phyloP scores from a whole-genome alignment of 2,113 vertebrate species.

The Progne subis region DNA sequence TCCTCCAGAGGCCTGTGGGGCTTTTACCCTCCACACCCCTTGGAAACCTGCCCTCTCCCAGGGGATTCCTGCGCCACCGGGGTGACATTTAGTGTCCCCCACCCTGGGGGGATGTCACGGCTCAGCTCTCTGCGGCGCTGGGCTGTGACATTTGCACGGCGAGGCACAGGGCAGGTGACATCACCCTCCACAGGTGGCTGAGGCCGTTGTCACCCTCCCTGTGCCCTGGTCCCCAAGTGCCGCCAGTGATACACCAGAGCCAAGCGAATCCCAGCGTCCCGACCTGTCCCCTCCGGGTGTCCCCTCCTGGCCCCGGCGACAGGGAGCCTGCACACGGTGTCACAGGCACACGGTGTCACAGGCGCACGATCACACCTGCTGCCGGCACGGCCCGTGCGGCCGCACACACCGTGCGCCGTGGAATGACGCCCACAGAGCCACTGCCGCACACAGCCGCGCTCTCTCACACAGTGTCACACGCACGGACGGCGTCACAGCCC shows the following conservation, averaged over 20 bases:
- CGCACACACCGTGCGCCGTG: no score
- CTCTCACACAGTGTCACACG: no score
- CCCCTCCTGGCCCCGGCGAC: not conserved
- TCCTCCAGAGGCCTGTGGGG: not conserved
- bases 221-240: not conserved
- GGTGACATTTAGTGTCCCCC: not conserved
- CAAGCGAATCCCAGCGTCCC: accelerated
- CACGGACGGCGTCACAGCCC: no score
- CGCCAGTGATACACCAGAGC: not conserved
- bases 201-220: not conserved
- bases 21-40: not conserved
- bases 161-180: not conserved
- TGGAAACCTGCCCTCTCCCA: not conserved
- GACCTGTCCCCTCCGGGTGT: not conserved
- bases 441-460: no score
- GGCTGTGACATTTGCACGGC: not conserved
- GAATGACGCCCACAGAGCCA: no score
- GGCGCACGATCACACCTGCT: no score
- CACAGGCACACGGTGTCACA: not conserved
- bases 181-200: not conserved
- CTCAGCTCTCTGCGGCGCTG: accelerated
- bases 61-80: not conserved
- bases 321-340: not conserved
- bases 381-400: no score
- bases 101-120: not conserved